Evolutionary conservation across 2,888 invertebrate species (phyloP).

Genomic region (Cylloceria caligata): DNA sequence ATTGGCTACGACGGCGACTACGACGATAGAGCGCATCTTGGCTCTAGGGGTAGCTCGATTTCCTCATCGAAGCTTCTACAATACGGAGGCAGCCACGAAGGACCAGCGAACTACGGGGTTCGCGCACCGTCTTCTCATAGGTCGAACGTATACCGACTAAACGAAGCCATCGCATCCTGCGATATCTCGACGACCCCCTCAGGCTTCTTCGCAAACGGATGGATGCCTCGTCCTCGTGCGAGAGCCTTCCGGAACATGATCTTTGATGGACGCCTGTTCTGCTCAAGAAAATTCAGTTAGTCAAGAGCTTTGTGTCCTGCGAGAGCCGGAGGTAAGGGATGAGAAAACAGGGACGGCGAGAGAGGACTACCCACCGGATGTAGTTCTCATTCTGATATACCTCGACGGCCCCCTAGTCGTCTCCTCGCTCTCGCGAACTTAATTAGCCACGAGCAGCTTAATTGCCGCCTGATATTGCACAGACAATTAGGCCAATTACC

Average conservation of each 20-base stretch:
- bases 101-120: constrained; percentile 5
- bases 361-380: constrained; percentile 51
- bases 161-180: constrained; percentile 28
- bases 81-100: constrained; percentile 26
- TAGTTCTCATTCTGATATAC: constrained; percentile 51
- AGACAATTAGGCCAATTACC: constrained; percentile 80
- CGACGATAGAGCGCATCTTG: constrained; percentile 32
- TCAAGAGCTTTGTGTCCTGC: constrained; percentile 83
- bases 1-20: constrained; percentile 49
- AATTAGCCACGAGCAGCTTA: constrained; percentile 74
- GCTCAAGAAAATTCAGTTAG: constrained; percentile 85
- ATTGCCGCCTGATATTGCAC: constrained; percentile 80
- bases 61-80: constrained; percentile 58
- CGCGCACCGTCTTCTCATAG: constrained; percentile 16
- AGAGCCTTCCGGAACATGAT: constrained; percentile 70
- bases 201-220: constrained; percentile 41
- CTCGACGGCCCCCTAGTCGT: constrained; percentile 40
- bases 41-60: constrained; percentile 64
- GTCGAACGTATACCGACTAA: constrained; percentile 13
- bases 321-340: constrained; percentile 66
- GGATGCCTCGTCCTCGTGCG: constrained; percentile 23
- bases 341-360: constrained; percentile 68
- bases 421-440: constrained; percentile 66
- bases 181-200: constrained; percentile 42
- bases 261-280: constrained; percentile 83